Evolutionary conservation across 2,113 vertebrate genomes (phyloP), one percentile per base, ranked within the genome.

Genomic region (Brachyhypopomus gauderio): DNA sequence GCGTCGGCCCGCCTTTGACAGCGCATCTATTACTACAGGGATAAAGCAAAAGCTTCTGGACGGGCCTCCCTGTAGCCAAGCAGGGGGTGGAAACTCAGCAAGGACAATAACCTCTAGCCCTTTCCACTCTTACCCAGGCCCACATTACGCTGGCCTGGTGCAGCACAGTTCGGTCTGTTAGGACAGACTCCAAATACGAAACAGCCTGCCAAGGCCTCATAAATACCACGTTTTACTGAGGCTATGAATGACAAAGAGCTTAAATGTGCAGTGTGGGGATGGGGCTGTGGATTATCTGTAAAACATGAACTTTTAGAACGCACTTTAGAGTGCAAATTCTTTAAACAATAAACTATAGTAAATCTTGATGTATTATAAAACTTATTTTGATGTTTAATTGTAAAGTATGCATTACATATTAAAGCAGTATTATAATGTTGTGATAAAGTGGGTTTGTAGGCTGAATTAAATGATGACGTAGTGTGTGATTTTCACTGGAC

Each of bases 101-200:
- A 69, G 77, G 48, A 77, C 76, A 20, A 58, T 80, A 48, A 82
- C 85, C 80, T 85, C 73, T 75, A 81, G 72, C 85, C 41, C 17
- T 80, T 70, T 71, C 77, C 22, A 45, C 30, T 6, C 3, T 48
- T 60, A 73, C 55, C 9, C 81, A 63, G 45, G 45, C 81, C 77
- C 77, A 62, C 36, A 85, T 72, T 75, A 59, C 58, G 3, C 3
- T 30, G 36, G 19, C 64, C 27, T 36, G 38, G 38, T 1, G 5
- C n/a, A 23, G 2, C 5, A 23, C 62, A n/a, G 22, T 0, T 41
- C 9, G 71, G 7, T 63, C 73, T 22, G 69, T 34, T 71, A 36
- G 72, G 11, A 67, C 14, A 78, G 36, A 81, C n/a, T 2, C 27
- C 41, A 63, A 72, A 63, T 36, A 73, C 41, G 41, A 45, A 45